phyloP scores from a whole-genome alignment of 2,113 vertebrate genomes.

The Origma solitaria region DNA sequence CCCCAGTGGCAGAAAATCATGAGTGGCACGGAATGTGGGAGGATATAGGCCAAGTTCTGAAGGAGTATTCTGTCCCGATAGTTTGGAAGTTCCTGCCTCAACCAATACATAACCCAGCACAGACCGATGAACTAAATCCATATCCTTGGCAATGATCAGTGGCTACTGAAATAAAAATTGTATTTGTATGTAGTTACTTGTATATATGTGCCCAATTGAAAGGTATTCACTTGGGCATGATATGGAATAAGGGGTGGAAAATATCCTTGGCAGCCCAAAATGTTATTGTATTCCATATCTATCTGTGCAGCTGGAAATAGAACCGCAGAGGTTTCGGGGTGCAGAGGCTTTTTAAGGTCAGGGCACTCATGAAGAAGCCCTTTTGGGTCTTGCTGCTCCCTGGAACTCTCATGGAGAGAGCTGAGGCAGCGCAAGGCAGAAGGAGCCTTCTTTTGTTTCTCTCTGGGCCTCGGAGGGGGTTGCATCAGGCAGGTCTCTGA shows the following conservation, averaged over 20 bases:
- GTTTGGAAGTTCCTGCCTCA: neutral
- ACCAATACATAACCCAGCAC: neutral
- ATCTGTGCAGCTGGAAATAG: neutral
- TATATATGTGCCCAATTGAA: neutral
- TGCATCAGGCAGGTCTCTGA: too few species aligned
- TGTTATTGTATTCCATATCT: neutral
- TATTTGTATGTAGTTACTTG: neutral
- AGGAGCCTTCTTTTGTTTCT: neutral
- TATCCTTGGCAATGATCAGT: neutral
- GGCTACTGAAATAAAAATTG: neutral
- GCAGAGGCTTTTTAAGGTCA: accelerated
- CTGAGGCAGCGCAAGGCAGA: neutral
- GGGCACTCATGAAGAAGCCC: neutral
- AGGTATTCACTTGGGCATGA: neutral
- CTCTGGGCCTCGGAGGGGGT: accelerated
- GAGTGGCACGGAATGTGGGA: too few species aligned
- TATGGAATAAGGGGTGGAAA: neutral
- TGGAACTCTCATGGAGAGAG: neutral
- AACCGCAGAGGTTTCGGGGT: accelerated
- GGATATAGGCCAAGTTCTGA: neutral
- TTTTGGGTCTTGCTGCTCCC: neutral
- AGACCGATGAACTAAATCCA: neutral
- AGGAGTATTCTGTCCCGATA: neutral
- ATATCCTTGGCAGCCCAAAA: too few species aligned
- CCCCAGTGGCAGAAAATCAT: neutral